Conservation (phyloP, 2,113 vertebrate species). For the Rhinoptilus africanus region DNA sequence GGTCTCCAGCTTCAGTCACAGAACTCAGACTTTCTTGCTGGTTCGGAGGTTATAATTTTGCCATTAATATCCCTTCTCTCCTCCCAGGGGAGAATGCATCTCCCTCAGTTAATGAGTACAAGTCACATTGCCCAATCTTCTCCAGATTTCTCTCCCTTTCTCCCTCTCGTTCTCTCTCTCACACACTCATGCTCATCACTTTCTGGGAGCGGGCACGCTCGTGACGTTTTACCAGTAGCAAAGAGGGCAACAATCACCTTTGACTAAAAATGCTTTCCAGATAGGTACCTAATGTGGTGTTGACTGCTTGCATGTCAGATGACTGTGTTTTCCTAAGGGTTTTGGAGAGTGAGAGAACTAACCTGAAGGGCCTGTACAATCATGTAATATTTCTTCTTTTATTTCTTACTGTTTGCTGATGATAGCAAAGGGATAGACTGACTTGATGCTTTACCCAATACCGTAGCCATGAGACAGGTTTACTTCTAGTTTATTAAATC, state of each 20-base stretch:
- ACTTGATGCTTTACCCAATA: neutral
- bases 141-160: neutral
- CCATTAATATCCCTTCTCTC: neutral
- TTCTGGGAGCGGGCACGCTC: neutral
- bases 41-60: neutral
- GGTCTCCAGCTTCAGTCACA: neutral
- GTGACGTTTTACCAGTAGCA: conserved; percentile 2
- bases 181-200: neutral
- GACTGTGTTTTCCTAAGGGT: neutral
- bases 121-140: neutral
- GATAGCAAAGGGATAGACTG: neutral
- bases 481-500: neutral
- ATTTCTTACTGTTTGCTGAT: neutral
- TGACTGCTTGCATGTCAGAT: neutral
- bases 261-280: neutral
- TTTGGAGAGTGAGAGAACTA: neutral
- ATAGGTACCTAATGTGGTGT: neutral
- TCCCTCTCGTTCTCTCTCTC: neutral
- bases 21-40: neutral
- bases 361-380: neutral
- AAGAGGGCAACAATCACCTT: neutral
- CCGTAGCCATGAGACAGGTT: neutral
- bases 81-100: neutral
- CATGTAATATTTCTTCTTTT: neutral
- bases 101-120: neutral